phyloP scores from a whole-genome alignment of 2,113 vertebrate genomes.

The Capra hircus region DNA sequence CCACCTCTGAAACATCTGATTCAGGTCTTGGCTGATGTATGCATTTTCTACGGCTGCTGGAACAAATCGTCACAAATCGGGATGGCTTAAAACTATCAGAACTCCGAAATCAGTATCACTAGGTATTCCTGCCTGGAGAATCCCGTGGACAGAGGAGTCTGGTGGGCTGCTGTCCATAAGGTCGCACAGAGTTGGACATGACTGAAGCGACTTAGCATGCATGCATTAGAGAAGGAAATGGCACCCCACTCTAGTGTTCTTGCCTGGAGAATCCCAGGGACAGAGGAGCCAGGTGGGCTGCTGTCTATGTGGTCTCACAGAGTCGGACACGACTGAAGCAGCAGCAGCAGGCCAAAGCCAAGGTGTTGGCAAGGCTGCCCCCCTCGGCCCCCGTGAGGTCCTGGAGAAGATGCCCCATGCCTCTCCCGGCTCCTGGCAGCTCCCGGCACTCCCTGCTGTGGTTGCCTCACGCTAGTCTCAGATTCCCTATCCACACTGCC shows the following conservation, averaged over 20 bases:
- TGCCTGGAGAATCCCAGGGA: too few relatives aligned
- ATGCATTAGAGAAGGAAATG: too few relatives aligned
- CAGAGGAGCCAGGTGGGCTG: too few relatives aligned
- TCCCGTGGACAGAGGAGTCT: too few relatives aligned
- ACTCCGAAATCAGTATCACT: not conserved
- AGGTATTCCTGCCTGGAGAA: not conserved
- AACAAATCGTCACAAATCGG: not conserved
- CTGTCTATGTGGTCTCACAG: too few relatives aligned
- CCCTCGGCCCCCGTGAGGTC: rapidly evolving
- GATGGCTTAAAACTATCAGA: not conserved
- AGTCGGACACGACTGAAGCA: too few relatives aligned
- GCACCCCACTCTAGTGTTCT: too few relatives aligned
- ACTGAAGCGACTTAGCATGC: too few relatives aligned
- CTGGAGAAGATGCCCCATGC: not conserved
- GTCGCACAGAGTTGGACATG: too few relatives aligned
- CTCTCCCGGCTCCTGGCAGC: not conserved
- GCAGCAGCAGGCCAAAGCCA: not conserved
- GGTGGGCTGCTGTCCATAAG: too few relatives aligned
- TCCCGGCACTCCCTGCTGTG: not conserved
- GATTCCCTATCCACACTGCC: not conserved
- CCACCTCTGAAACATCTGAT: not conserved
- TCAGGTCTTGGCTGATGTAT: not conserved
- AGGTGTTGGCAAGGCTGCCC: too few relatives aligned
- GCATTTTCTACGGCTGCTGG: not conserved
- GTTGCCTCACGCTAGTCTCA: too few relatives aligned